Conservation (phyloP, 2,888 invertebrate species). For the Pammene aurita region DNA sequence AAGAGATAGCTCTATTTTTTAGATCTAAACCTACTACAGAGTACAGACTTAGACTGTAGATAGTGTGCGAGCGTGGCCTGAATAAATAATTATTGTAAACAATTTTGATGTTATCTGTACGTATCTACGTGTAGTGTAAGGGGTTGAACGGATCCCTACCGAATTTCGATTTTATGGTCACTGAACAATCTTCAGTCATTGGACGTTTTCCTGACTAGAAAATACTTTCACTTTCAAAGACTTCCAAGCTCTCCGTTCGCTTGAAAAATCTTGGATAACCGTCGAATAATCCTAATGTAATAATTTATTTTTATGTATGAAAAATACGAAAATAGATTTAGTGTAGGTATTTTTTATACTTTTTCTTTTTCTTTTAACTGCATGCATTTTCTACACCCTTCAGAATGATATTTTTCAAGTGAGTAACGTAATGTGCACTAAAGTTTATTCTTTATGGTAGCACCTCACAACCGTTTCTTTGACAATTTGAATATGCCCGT, state of each 20-base stretch:
- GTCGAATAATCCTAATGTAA: slow-evolving; percentile 16
- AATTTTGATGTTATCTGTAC: slow-evolving; percentile 40
- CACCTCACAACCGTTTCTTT: background rate
- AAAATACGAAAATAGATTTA: background rate
- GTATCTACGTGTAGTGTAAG: slow-evolving; percentile 39
- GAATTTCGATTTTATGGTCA: slow-evolving; percentile 49
- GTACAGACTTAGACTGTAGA: slow-evolving; percentile 15
- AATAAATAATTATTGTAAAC: slow-evolving; percentile 41
- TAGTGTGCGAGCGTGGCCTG: slow-evolving; percentile 30
- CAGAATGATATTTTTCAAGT: no score
- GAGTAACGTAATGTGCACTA: no score
- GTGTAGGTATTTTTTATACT: background rate
- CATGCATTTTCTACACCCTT: no score
- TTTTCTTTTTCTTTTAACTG: no score
- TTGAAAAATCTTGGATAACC: slow-evolving; percentile 33
- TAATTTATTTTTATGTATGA: slow-evolving; percentile 20
- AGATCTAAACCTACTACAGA: slow-evolving; percentile 14
- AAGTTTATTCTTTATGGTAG: no score
- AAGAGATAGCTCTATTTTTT: slow-evolving; percentile 12
- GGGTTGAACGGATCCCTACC: slow-evolving; percentile 43
- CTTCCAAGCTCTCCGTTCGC: slow-evolving; percentile 32
- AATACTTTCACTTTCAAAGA: slow-evolving; percentile 45
- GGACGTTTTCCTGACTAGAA: slow-evolving; percentile 43
- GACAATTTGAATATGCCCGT: background rate
- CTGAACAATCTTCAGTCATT: slow-evolving; percentile 46